Percentiles rank a stretch among this genome's conserved stretches.
These are phyloP conservation scores for Melanotus villosus DNA, from an alignment of 2,888 invertebrate genomes.

Conservation along the genomic window DNA sequence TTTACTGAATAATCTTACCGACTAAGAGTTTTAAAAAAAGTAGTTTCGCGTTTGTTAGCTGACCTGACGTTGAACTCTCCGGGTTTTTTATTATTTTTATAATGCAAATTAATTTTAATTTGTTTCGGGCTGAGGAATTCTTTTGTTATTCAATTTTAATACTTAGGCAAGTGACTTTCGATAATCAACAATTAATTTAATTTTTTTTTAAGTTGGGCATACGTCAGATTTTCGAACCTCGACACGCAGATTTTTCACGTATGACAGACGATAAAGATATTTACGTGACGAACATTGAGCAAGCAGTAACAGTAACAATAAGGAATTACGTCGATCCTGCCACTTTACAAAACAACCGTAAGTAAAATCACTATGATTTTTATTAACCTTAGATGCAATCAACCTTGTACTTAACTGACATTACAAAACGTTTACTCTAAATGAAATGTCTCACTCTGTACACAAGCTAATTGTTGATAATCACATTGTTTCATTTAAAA, in stretches of 20 bases:
- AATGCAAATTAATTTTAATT: too few species aligned
- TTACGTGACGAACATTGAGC: slow-evolving; percentile 87
- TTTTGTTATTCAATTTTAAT: too few species aligned
- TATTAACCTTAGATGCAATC: slow-evolving; percentile 30
- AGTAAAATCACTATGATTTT: slow-evolving; percentile 15
- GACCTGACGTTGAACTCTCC: too few species aligned
- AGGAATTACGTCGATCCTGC: slow-evolving; percentile 80
- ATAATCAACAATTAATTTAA: too few species aligned
- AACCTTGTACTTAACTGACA: slow-evolving; percentile 45
- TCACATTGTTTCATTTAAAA: slow-evolving; percentile 52
- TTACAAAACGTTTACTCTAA: slow-evolving; percentile 53
- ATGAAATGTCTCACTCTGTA: slow-evolving; percentile 53
- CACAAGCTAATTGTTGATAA: slow-evolving; percentile 55
- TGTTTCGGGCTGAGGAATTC: too few species aligned
- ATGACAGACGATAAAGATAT: slow-evolving; percentile 85
- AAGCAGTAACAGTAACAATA: slow-evolving; percentile 86
- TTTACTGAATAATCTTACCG: too few species aligned
- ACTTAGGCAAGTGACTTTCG: too few species aligned
- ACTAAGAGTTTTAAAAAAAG: too few species aligned
- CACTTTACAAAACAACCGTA: slow-evolving; percentile 61
- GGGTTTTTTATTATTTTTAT: too few species aligned
- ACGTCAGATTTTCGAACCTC: slow-evolving; percentile 84
- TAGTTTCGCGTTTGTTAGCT: too few species aligned
- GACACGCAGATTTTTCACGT: slow-evolving; percentile 82
- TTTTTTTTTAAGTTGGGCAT: slow-evolving; percentile 77